Evolutionary conservation across 2,888 invertebrate species (phyloP).

Genomic region (Nomada fucata): DNA sequence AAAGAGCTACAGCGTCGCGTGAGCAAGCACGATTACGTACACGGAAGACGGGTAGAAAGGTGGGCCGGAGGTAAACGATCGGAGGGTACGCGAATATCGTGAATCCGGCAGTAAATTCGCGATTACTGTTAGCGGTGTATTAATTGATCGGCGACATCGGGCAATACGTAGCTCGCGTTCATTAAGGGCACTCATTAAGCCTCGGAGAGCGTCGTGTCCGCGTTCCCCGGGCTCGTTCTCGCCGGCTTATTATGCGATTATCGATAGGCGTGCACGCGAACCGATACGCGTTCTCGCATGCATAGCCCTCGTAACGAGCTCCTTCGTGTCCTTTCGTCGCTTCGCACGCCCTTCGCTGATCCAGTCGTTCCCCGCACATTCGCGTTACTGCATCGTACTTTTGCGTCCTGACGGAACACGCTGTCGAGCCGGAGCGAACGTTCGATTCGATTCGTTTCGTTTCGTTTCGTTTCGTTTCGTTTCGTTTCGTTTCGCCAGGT

Average conservation of each 20-base stretch:
- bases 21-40: slow-evolving; percentile 15
- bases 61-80: slow-evolving; percentile 14
- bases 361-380: neutral
- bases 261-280: slow-evolving; percentile 49
- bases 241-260: slow-evolving; percentile 56
- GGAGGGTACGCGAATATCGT: slow-evolving; percentile 34
- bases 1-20: neutral
- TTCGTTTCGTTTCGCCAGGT: neutral
- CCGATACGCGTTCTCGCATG: slow-evolving; percentile 30
- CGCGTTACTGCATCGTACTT: neutral
- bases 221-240: slow-evolving; percentile 21
- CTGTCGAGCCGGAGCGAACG: neutral
- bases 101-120: slow-evolving; percentile 67
- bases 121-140: slow-evolving; percentile 61
- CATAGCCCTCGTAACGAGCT: slow-evolving; percentile 26
- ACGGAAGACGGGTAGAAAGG: neutral
- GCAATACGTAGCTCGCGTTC: slow-evolving; percentile 45
- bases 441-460: neutral
- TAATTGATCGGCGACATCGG: slow-evolving; percentile 58
- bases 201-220: slow-evolving; percentile 27
- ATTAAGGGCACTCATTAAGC: slow-evolving; percentile 54
- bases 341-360: slow-evolving; percentile 1
- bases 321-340: slow-evolving; percentile 2
- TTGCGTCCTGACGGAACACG: no score
- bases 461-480: no score